Evolutionary conservation across 2,797 vertebrate genomes (phyloP).

Genomic region (Pseudochirops corinnae): DNA sequence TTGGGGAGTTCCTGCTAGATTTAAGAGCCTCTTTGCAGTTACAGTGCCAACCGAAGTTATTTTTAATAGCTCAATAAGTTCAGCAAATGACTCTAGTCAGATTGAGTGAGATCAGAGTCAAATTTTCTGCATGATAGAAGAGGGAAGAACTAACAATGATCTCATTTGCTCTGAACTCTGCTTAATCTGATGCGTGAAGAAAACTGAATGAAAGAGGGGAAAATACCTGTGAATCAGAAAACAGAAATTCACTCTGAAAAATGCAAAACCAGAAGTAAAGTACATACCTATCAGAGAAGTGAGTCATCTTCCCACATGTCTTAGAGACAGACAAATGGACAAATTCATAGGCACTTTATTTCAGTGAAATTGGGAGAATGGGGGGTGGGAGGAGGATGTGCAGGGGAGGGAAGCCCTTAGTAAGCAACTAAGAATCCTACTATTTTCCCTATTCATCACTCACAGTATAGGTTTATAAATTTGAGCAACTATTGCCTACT

Average conservation of each 20-base stretch:
- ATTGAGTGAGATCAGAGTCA: neutral
- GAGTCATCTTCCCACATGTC: slow-evolving; percentile 17
- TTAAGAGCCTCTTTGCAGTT: neutral
- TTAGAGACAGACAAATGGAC: slow-evolving; percentile 42
- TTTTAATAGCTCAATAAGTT: neutral
- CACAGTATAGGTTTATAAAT: slow-evolving; percentile 23
- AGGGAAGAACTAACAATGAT: neutral
- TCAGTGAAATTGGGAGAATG: neutral
- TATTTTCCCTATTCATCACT: slow-evolving; percentile 18
- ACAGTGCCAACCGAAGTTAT: neutral
- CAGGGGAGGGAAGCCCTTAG: neutral
- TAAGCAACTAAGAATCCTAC: slow-evolving; percentile 29
- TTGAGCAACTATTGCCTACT: slow-evolving; percentile 44
- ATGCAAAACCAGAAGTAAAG: slow-evolving; percentile 5
- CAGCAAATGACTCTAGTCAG: neutral
- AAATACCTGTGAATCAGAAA: slow-evolving; percentile 42
- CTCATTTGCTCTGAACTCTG: neutral
- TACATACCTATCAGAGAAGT: slow-evolving; percentile 12
- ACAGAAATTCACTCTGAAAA: slow-evolving; percentile 13
- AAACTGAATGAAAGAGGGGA: slow-evolving; percentile 33
- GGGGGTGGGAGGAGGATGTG: neutral
- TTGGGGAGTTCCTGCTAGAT: neutral
- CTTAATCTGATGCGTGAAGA: neutral
- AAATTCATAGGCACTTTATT: slow-evolving; percentile 41
- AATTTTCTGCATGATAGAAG: neutral